phyloP scores from a whole-genome alignment of 2,888 invertebrate species.

The Coleophora flavipennella region DNA sequence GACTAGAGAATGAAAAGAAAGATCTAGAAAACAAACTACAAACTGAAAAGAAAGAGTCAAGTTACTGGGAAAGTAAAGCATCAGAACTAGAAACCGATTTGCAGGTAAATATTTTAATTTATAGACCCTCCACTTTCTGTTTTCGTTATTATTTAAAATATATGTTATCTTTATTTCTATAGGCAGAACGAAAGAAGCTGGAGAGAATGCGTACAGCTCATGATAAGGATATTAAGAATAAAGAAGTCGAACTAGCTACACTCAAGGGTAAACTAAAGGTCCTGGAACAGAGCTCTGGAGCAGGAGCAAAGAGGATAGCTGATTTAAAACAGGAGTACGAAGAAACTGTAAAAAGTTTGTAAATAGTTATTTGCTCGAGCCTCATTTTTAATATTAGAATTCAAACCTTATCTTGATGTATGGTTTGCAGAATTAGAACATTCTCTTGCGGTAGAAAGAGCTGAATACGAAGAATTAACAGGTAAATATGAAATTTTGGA shows the following conservation, averaged over 20 bases:
- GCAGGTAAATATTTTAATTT: slow-evolving; percentile 38
- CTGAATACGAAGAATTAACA: slow-evolving; percentile 85
- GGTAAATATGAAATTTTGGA: slow-evolving; percentile 87
- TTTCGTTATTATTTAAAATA: background rate
- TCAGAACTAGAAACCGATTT: slow-evolving; percentile 75
- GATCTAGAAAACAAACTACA: slow-evolving; percentile 76
- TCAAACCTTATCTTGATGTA: background rate
- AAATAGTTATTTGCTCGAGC: background rate
- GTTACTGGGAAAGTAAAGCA: slow-evolving; percentile 76
- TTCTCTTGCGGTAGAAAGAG: slow-evolving; percentile 76
- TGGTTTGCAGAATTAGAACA: slow-evolving; percentile 75
- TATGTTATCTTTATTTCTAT: slow-evolving; percentile 14
- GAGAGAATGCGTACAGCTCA: slow-evolving; percentile 78
- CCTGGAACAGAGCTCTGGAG: slow-evolving; percentile 74
- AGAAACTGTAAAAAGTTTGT: slow-evolving; percentile 79
- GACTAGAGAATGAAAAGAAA: slow-evolving; percentile 67
- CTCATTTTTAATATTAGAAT: no score
- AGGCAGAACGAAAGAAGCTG: slow-evolving; percentile 77
- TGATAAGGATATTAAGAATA: slow-evolving; percentile 83
- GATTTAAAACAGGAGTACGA: slow-evolving; percentile 79
- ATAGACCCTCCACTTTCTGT: background rate
- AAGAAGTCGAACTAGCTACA: slow-evolving; percentile 82
- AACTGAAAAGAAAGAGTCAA: slow-evolving; percentile 74
- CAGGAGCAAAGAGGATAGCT: slow-evolving; percentile 75
- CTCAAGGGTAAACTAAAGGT: slow-evolving; percentile 82